Evolutionary conservation across 1,140 invertebrate species (phyloP).

Genomic region (Spodoptera frugiperda): DNA sequence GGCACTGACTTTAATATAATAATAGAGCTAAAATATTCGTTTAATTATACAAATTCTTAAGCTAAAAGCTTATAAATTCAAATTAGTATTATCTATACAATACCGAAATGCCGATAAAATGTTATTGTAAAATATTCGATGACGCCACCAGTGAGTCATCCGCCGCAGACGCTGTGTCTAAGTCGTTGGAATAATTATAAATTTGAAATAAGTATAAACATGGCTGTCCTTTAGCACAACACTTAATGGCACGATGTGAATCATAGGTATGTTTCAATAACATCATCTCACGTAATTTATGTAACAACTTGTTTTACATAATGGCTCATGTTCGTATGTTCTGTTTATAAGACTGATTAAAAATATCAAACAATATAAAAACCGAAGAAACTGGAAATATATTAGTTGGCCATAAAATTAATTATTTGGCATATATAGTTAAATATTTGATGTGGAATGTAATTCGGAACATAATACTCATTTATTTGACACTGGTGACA

Average conservation of each 20-base stretch:
- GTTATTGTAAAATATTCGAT: slow-evolving; percentile 61
- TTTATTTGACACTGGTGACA: no score
- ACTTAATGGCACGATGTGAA: slow-evolving; percentile 7
- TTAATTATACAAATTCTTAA: slow-evolving; percentile 28
- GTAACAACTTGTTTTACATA: slow-evolving; percentile 32
- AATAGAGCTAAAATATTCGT: slow-evolving; percentile 20
- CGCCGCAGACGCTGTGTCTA: slow-evolving; percentile 36
- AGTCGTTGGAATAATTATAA: slow-evolving; percentile 28
- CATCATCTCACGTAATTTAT: slow-evolving; percentile 13
- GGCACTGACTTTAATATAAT: slow-evolving; percentile 9
- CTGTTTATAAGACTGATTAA: not conserved
- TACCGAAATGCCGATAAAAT: slow-evolving; percentile 18
- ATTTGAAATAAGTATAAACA: slow-evolving; percentile 18
- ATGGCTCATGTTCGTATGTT: not conserved
- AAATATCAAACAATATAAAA: not conserved
- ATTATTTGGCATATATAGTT: no score
- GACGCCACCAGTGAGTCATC: slow-evolving; percentile 46
- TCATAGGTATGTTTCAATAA: slow-evolving; percentile 3
- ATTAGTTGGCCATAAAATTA: no score
- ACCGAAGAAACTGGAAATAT: not conserved
- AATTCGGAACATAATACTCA: no score
- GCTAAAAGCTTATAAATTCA: slow-evolving; percentile 50
- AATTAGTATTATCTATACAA: slow-evolving; percentile 50
- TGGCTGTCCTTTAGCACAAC: not conserved
- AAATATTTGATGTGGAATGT: no score